Conservation (phyloP, 2,113 vertebrate species). For the Thinocorus orbignyianus region DNA sequence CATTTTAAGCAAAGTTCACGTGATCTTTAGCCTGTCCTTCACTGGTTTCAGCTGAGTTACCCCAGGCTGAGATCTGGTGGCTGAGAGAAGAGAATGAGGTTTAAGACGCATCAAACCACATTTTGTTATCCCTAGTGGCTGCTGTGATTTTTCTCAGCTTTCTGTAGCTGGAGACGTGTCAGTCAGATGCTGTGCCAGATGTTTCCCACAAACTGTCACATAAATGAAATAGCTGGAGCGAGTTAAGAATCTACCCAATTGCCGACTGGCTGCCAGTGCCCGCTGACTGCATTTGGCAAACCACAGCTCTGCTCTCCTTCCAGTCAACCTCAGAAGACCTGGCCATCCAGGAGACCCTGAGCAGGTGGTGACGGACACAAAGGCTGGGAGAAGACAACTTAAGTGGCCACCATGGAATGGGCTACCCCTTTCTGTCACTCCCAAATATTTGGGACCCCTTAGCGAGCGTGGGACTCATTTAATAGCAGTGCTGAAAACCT, state of each 20-base stretch:
- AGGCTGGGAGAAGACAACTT: neutral
- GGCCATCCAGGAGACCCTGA: neutral
- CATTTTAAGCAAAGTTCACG: neutral
- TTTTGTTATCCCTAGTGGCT: constrained; percentile 14
- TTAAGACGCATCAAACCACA: neutral
- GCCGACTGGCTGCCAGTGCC: neutral
- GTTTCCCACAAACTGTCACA: constrained; percentile 27
- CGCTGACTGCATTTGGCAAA: neutral
- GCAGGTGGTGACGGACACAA: neutral
- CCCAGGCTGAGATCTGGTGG: neutral
- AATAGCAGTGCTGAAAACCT: neutral
- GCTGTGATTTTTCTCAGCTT: constrained; percentile 45
- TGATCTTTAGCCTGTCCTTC: neutral
- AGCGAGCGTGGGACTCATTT: neutral
- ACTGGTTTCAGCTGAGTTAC: neutral
- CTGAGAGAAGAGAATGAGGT: neutral
- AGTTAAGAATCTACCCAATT: neutral
- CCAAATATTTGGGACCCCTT: fast-evolving
- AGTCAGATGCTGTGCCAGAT: constrained; percentile 58
- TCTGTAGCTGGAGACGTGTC: constrained; percentile 6
- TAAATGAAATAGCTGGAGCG: constrained; percentile 4
- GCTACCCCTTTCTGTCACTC: neutral
- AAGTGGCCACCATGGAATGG: neutral
- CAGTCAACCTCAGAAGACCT: neutral
- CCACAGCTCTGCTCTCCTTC: neutral